Conservation (phyloP, 2,888 invertebrate genomes). For the Trichacis sp. region DNA sequence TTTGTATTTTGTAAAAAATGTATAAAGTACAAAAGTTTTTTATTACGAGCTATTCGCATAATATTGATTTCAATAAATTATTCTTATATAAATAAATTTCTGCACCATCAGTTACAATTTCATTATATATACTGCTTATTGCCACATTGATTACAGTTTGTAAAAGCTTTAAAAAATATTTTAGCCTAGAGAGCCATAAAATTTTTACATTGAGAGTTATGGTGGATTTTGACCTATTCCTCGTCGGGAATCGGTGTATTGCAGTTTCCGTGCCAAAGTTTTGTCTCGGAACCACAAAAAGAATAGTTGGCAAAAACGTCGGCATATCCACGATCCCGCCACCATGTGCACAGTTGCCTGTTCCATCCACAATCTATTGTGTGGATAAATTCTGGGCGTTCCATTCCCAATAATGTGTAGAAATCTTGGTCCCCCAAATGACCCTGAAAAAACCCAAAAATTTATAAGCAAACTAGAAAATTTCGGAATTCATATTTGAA, state of each 20-base stretch:
- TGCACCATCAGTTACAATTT: constrained; percentile 16
- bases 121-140: not conserved
- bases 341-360: constrained; percentile 85
- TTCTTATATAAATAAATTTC: constrained; percentile 1
- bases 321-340: constrained; percentile 80
- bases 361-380: constrained; percentile 84
- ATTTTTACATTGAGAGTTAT: not conserved
- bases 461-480: no score
- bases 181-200: not conserved
- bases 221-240: constrained; percentile 32
- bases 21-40: not conserved
- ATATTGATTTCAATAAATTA: constrained; percentile 22
- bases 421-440: constrained; percentile 89
- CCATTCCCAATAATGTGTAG: constrained; percentile 78
- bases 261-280: constrained; percentile 82
- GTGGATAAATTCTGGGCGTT: constrained; percentile 79
- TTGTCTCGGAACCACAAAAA: constrained; percentile 75
- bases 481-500: no score
- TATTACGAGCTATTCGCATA: constrained; percentile 12
- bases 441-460: no score
- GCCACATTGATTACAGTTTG: constrained; percentile 5
- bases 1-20: not conserved
- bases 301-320: constrained; percentile 81
- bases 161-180: not conserved
- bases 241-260: constrained; percentile 76